These are phyloP conservation scores for Dinoponera quadriceps DNA, from an alignment of 1,140 invertebrate genomes.

Conservation along the genomic window DNA sequence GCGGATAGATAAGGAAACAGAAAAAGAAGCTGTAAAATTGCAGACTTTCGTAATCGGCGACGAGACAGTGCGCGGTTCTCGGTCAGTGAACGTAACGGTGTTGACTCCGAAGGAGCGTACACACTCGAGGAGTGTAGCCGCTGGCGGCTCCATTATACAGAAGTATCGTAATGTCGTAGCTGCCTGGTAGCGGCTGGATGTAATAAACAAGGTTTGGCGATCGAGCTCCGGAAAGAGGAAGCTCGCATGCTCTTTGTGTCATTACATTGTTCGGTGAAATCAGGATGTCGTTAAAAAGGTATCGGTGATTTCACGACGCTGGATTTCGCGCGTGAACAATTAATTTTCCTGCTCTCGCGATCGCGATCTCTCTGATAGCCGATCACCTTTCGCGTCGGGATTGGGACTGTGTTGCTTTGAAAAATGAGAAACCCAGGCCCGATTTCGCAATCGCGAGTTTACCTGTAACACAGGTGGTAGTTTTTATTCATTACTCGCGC, in stretches of 20 bases:
- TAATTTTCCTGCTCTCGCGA: neutral
- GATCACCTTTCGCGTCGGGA: too few species aligned
- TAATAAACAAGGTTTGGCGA: slow-evolving; percentile 36
- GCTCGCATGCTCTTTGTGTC: slow-evolving; percentile 11
- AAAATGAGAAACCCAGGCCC: too few species aligned
- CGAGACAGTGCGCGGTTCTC: slow-evolving; percentile 65
- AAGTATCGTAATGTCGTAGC: slow-evolving; percentile 28
- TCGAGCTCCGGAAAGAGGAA: slow-evolving; percentile 24
- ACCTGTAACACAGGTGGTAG: too few species aligned
- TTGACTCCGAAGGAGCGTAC: slow-evolving; percentile 57
- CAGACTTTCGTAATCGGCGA: slow-evolving; percentile 72
- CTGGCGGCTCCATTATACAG: slow-evolving; percentile 17
- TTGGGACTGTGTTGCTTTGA: too few species aligned
- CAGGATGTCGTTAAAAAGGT: neutral
- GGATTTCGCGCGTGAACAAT: neutral
- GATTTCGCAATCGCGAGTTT: too few species aligned
- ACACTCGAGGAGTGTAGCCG: slow-evolving; percentile 11
- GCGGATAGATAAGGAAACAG: slow-evolving; percentile 18
- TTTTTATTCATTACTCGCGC: neutral
- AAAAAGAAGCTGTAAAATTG: slow-evolving; percentile 65
- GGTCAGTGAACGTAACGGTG: slow-evolving; percentile 81
- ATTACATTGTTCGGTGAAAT: slow-evolving; percentile 11
- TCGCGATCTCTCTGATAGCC: too few species aligned
- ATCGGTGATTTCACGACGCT: neutral
- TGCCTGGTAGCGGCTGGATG: neutral